A percentile compares a stretch with the other conserved stretches of the same genome.
Evolutionary conservation across 2,113 vertebrate genomes (phyloP).

Genomic region (Falcunculus frontatus): DNA sequence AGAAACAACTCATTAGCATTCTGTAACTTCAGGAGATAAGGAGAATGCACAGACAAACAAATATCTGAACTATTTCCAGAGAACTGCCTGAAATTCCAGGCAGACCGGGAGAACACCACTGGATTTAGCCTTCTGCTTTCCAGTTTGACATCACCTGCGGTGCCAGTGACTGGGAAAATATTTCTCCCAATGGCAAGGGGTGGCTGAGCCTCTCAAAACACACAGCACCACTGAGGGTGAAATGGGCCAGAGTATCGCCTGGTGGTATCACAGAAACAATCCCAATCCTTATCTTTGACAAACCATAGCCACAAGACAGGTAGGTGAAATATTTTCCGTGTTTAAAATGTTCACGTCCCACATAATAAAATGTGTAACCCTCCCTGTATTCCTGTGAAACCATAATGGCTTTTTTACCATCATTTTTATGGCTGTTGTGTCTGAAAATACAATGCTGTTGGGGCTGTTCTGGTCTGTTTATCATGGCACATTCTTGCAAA

Average conservation of each 20-base stretch:
- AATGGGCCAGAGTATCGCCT: not conserved
- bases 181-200: not conserved
- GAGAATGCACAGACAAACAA: constrained; percentile 37
- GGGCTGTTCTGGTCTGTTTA: not conserved
- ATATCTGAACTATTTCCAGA: constrained; percentile 33
- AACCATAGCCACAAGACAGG: not conserved
- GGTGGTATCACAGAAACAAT: not conserved
- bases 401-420: not conserved
- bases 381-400: not conserved
- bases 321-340: not conserved
- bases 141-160: not conserved
- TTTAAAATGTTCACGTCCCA: not conserved
- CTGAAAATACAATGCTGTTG: not conserved
- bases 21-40: constrained; percentile 40
- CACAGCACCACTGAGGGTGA: not conserved
- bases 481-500: not conserved
- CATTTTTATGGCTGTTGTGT: not conserved
- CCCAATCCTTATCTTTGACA: not conserved
- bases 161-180: not conserved
- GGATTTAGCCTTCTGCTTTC: not conserved
- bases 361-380: not conserved
- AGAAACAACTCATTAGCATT: constrained; percentile 53
- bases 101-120: not conserved
- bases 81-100: not conserved
- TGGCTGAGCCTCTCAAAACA: not conserved